Base-by-base conservation (phyloP, 2,888 invertebrate species). In the Sesia apiformis region DNA sequence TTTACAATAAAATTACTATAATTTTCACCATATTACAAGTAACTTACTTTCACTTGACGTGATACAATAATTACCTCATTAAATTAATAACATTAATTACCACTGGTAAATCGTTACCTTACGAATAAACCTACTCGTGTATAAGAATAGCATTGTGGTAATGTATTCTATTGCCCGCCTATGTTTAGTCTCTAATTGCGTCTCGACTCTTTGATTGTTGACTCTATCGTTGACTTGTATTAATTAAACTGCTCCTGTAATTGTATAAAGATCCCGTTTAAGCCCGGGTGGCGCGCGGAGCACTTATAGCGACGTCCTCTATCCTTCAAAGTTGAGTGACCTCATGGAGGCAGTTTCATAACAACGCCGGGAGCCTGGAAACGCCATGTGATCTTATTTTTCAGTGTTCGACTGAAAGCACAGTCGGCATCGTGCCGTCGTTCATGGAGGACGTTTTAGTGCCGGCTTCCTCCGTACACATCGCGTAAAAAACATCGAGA, bases 401-500 rank as follows among this genome's bases (percentile, higher is more conserved):
- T 82, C 82, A 81, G 81, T 61, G 55, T 54, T 58, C 57, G 55
- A 57, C 70, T 72, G 72, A 72, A 67, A 62, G 64, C 63, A 53
- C 76, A 86, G 85, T 86, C 78, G 76, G 76, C 77, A 70, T 57
- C 71, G 64, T 62, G 69, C 73, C 73, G 75, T 70, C 70, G 65
- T 59, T 57, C 62, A 55, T 57, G 60, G 43, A 52, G 61, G 65
- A 74, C 70, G 80, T 62, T 60, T 66, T 52, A 41, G 55, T 61
- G 53, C 49, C 51, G 51, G 54, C 55, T 52, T 41, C 40, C 56
- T 7, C 62, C 61, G 52, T 57, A 60, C 55, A 62, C 63, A 68
- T 57, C 77, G 78, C 86, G 86, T 84, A 81, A 82, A 83, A 71
- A 81, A 86, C 78, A 80, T 86, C 86, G 85, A 81, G 39, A 50